Evolutionary conservation across 1,140 invertebrate genomes (phyloP), one percentile per base, ranked within the genome.

Genomic region (Temnothorax longispinosus): DNA sequence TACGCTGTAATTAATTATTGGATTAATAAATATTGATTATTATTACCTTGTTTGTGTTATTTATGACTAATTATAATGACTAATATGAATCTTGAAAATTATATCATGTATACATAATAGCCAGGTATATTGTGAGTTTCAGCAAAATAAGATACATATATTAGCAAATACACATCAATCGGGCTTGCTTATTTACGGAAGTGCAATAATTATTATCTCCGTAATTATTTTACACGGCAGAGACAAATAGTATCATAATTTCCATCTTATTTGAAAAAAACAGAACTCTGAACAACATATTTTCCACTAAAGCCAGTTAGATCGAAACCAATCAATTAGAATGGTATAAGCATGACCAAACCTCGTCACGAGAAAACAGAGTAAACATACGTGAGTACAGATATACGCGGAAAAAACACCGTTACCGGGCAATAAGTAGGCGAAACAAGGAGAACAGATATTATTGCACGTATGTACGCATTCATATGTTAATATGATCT

Each of bases 321-420:
- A 82, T 82, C 7, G 13, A 82, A 74, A 74, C 2, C 18, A 84
- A 84, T 74, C 54, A 74, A 60, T 84, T 84, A 60, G 67, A 74
- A 47, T 41, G 54, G 10, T 44, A 74, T 18, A 60, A 32, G 21
- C 21, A 44, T 38, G 65, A 32, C 0, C 18, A 13, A 62, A 60
- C 8, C 35, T 47, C 27, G 21, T 85, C 50, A 32, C 47, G 44
- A 41, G 44, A 50, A 27, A 64, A 65, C 15, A 5, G 32, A 54
- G 41, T 3, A 38, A 38, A 67, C 41, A 65, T 32, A 56, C 27
- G n/a, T 47, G 7, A 32, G 18, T 38, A n/a, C n/a, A 64, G 7
- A 2, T 11, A 44, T 18, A 65, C 15, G 35, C 41, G 21, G 13
- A 44, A 15, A 35, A 64, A 60, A 13, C 32, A 54, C 7, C 44